Percentiles rank a stretch among this genome's conserved stretches.
These are phyloP conservation scores for Sylvia atricapilla DNA, from an alignment of 2,113 vertebrate species.

Conservation along the genomic window DNA sequence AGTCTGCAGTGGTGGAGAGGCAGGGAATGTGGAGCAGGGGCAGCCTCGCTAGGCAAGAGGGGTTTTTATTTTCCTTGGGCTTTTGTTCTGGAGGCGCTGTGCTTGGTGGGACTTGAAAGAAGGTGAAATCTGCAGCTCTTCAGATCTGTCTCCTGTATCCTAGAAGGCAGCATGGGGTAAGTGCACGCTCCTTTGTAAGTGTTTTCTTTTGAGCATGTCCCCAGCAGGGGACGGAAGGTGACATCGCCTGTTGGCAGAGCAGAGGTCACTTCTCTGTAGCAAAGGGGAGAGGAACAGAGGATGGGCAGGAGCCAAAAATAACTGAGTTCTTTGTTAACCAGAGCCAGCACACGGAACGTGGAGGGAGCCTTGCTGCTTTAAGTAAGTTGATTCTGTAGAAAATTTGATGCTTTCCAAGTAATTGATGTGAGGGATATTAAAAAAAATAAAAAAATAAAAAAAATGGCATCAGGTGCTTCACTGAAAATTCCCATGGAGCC, in stretches of 20 bases:
- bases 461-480: background rate
- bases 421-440: background rate
- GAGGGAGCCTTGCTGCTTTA: background rate
- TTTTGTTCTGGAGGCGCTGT: background rate
- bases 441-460: background rate
- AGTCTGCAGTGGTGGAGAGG: background rate
- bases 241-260: background rate
- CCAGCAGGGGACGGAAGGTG: conserved; percentile 22
- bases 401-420: background rate
- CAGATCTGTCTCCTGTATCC: background rate
- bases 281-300: background rate
- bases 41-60: background rate
- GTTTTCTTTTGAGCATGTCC: background rate
- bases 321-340: background rate
- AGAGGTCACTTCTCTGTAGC: background rate
- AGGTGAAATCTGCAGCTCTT: background rate
- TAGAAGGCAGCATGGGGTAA: background rate
- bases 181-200: background rate
- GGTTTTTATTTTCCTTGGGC: background rate
- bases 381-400: background rate
- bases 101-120: background rate
- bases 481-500: background rate
- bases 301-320: background rate
- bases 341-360: background rate
- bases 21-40: background rate